Conservation (phyloP, 2,797 vertebrate genomes). For the Hippoglossus hippoglossus region DNA sequence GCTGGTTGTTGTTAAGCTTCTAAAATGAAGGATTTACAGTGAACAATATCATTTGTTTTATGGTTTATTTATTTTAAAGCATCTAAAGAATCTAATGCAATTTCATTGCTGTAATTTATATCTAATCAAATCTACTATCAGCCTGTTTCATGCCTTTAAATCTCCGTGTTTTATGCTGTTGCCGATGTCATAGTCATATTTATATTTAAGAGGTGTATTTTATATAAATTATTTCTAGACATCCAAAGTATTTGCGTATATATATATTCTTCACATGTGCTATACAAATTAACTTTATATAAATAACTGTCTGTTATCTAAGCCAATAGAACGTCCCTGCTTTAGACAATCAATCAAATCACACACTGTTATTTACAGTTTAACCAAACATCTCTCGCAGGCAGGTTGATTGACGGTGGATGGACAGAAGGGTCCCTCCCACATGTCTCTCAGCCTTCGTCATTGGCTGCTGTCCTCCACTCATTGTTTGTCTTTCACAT, state of each 20-base stretch:
- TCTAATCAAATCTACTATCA: no score
- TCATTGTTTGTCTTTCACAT: conserved; percentile 76
- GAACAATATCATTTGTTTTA: neutral
- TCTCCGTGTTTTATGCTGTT: no score
- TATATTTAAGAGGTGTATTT: no score
- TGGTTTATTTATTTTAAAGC: neutral
- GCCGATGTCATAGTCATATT: no score
- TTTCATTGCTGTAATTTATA: neutral
- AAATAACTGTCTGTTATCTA: conserved; percentile 16
- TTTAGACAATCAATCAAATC: conserved; percentile 30
- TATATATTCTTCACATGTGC: neutral
- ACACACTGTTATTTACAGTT: conserved; percentile 40
- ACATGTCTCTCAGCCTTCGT: conserved; percentile 32
- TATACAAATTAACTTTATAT: neutral
- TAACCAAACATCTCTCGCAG: conserved; percentile 30
- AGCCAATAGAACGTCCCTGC: neutral
- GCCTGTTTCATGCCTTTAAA: no score
- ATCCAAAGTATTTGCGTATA: neutral
- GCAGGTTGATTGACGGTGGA: conserved; percentile 4
- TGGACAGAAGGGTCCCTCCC: conserved; percentile 17
- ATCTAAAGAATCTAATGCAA: neutral
- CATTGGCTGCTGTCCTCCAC: conserved; percentile 11
- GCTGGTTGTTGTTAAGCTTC: no score
- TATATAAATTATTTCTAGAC: neutral
- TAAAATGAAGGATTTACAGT: neutral